A percentile compares a stretch with the other conserved stretches of the same genome.
Conservation (phyloP, 2,113 vertebrate species). For the Hoplias malabaricus region DNA sequence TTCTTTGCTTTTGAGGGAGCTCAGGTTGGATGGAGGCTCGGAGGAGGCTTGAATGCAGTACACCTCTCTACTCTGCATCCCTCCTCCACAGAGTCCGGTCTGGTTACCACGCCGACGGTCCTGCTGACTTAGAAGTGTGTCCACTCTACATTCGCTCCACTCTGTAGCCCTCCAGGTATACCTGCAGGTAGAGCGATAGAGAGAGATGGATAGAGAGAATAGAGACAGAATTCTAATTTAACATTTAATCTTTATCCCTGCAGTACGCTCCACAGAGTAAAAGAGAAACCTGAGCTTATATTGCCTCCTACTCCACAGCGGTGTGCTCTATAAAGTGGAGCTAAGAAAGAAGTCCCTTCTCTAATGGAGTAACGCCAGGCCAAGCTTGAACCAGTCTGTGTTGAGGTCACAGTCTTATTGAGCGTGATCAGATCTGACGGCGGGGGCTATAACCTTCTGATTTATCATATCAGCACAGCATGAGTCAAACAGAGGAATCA, state of each 20-base stretch:
- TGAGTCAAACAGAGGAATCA: background rate
- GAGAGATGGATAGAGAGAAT: background rate
- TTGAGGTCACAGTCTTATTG: conserved; percentile 17
- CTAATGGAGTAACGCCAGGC: background rate
- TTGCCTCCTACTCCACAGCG: background rate
- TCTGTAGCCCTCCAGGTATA: conserved; percentile 89
- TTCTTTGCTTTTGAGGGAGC: conserved; percentile 83
- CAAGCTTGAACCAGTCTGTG: background rate
- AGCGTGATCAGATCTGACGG: conserved; percentile 2
- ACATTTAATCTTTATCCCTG: background rate
- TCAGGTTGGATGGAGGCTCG: conserved; percentile 73
- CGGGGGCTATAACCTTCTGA: conserved; percentile 10
- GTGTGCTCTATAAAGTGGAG: background rate
- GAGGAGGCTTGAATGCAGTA: conserved; percentile 85
- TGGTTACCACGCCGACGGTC: conserved; percentile 92
- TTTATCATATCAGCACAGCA: conserved; percentile 19
- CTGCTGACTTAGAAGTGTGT: conserved; percentile 91
- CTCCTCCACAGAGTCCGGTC: conserved; percentile 90
- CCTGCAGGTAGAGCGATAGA: conserved; percentile 63
- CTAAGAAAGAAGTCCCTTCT: background rate
- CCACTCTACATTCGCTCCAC: conserved; percentile 92
- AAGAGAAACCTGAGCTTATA: background rate
- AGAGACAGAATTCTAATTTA: background rate
- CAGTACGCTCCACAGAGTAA: too few relatives aligned
- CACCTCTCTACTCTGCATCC: conserved; percentile 85